Percentiles rank a stretch among this genome's conserved stretches.
Conservation (phyloP, 2,888 invertebrate species). For the Lycia hirtaria region DNA sequence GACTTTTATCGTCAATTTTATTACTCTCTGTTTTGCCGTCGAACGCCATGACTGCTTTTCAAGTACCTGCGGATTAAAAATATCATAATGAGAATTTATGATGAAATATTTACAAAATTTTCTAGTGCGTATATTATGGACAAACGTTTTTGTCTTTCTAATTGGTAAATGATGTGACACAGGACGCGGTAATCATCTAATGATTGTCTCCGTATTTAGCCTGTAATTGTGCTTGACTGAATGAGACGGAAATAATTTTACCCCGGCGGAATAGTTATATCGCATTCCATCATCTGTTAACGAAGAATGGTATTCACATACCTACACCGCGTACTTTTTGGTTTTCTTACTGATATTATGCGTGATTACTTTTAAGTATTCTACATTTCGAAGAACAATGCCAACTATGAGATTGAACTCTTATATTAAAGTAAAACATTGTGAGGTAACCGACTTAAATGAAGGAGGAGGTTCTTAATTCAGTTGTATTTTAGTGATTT, state of each 20-base stretch:
- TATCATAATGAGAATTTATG: too few relatives aligned
- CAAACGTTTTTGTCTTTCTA: conserved; percentile 29
- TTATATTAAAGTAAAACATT: too few relatives aligned
- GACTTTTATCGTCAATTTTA: conserved; percentile 59
- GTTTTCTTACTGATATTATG: too few relatives aligned
- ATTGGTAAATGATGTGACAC: conserved; percentile 71
- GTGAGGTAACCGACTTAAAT: too few relatives aligned
- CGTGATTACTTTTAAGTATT: too few relatives aligned
- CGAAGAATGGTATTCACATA: conserved; percentile 30
- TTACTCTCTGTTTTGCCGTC: conserved; percentile 64
- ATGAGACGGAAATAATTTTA: conserved; percentile 68
- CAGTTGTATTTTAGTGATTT: too few relatives aligned
- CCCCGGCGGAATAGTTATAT: conserved; percentile 66
- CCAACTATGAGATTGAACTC: too few relatives aligned
- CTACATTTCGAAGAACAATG: too few relatives aligned
- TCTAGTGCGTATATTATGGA: conserved; percentile 1
- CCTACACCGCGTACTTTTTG: neutral
- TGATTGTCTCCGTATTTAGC: conserved; percentile 73
- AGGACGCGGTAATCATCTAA: conserved; percentile 79
- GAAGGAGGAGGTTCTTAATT: too few relatives aligned
- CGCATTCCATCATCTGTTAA: conserved; percentile 52
- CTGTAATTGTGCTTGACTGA: conserved; percentile 66
- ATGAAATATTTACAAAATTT: too few relatives aligned
- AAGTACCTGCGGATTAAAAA: conserved; percentile 61
- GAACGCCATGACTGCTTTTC: conserved; percentile 59